A percentile compares a stretch with the other conserved stretches of the same genome.
These are phyloP conservation scores for Idaea dimidiata DNA, from an alignment of 2,888 invertebrate genomes.

Conservation along the genomic window DNA sequence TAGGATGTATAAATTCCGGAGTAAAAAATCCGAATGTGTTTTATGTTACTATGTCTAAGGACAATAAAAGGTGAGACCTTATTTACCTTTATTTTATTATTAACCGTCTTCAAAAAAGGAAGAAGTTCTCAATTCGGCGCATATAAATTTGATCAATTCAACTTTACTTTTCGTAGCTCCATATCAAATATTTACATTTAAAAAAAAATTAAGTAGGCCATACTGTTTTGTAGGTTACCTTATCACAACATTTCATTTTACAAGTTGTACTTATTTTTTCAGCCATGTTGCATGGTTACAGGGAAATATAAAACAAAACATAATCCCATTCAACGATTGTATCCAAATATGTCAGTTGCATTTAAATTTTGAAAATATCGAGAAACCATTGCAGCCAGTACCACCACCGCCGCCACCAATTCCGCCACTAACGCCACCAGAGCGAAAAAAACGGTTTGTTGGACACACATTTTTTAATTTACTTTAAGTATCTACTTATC, in stretches of 20 bases:
- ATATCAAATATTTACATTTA: no score
- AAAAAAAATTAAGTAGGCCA: no score
- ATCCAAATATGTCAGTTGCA: neutral
- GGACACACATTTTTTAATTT: neutral
- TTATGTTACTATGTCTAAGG: neutral
- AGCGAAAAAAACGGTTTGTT: neutral
- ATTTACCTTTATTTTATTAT: neutral
- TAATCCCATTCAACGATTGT: neutral
- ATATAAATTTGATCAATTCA: no score
- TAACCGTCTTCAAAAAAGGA: no score
- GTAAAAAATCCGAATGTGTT: neutral
- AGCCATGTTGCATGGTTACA: neutral
- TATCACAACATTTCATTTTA: neutral
- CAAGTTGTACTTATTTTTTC: neutral
- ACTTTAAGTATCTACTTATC: no score
- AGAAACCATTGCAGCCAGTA: neutral
- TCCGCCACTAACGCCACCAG: neutral
- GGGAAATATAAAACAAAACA: neutral
- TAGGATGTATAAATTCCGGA: neutral
- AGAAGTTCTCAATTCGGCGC: no score
- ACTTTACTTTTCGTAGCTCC: no score
- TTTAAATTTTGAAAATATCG: neutral
- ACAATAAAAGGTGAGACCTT: neutral
- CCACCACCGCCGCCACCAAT: neutral
- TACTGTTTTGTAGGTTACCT: no score